phyloP scores from a whole-genome alignment of 2,113 vertebrate genomes.

The Synodontis membranacea region DNA sequence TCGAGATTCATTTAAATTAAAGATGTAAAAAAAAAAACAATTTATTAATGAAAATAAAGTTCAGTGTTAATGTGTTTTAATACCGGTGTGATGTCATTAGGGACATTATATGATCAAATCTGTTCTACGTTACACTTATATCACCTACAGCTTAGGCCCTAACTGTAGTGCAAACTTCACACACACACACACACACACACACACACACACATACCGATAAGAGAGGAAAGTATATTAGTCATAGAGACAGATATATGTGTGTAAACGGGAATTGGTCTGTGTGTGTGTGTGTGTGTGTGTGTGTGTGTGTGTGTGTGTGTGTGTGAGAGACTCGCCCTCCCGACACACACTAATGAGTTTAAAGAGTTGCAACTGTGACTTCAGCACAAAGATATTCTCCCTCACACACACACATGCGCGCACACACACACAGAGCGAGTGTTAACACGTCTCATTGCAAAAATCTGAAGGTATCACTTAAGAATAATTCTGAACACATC shows the following conservation, averaged over 20 bases:
- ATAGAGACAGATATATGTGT: neutral
- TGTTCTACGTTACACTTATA: neutral
- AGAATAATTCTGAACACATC: neutral
- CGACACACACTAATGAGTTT: conserved; percentile 25
- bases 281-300: neutral
- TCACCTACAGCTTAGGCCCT: no score
- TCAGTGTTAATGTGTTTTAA: neutral
- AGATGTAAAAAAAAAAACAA: neutral
- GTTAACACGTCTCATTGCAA: neutral
- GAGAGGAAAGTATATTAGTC: neutral
- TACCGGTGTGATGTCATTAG: no score
- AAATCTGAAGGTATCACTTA: neutral
- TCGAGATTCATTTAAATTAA: neutral
- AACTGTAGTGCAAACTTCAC: neutral
- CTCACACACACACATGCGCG: conserved; percentile 47
- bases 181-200: conserved; percentile 5
- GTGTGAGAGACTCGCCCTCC: neutral
- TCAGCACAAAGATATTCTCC: conserved; percentile 31
- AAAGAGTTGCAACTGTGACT: conserved; percentile 28
- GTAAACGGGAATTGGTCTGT: neutral
- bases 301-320: conserved; percentile 8
- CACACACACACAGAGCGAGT: neutral
- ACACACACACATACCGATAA: neutral
- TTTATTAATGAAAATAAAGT: neutral
- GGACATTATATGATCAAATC: no score